Base-by-base conservation (phyloP, 2,888 invertebrate genomes). In the Andrena hattorfiana region DNA sequence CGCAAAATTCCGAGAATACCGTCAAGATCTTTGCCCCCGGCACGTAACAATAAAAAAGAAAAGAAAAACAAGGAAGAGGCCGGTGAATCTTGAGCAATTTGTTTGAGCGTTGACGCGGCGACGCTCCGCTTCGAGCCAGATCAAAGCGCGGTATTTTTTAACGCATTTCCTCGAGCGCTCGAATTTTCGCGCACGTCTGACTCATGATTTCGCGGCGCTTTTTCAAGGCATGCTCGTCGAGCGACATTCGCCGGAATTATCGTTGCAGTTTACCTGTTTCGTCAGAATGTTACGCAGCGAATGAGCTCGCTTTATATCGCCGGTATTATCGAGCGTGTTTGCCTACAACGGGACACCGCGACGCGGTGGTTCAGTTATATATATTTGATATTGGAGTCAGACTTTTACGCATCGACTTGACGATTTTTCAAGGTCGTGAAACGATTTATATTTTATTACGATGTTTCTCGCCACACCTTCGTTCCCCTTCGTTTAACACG, bases 1-100 rank as follows among this genome's bases (percentile, higher is more conserved):
- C 85, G 20, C 89, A 91, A 70, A 92, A 89, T 28, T 70, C 88
- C 42, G 89, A 89, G 49, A 89, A 87, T 77, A 87, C 93, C 49
- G 93, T 94, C 20, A 92, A 93, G 88, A 94, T 94, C 80, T 94
- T 93, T 69, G 92, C 92, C 16, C 94, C 94, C 28, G 93, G 93
- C 78, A 93, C 93, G 92, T 94, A 93, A 93, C 93, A 87, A 82
- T 87, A 80, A 86, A 75, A 82, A 72, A 2, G 13, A 1, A 16
- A 42, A 13, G 42, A 42, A 42, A 16, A 42, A 42, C 42, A 16
- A 42, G 42, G 42, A 60, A 26, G 23, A n/a, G 54, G 26, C 66
- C n/a, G n/a, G 51, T 56, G 32, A 64, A 23, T 56, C 20, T 79
- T 28, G 66, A 30, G 5, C 30, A 62, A 67, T 74, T 51, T 23